Evolutionary conservation across 2,888 invertebrate species (phyloP), one percentile per base, ranked within the genome.

Genomic region (Oxycera nigricornis): DNA sequence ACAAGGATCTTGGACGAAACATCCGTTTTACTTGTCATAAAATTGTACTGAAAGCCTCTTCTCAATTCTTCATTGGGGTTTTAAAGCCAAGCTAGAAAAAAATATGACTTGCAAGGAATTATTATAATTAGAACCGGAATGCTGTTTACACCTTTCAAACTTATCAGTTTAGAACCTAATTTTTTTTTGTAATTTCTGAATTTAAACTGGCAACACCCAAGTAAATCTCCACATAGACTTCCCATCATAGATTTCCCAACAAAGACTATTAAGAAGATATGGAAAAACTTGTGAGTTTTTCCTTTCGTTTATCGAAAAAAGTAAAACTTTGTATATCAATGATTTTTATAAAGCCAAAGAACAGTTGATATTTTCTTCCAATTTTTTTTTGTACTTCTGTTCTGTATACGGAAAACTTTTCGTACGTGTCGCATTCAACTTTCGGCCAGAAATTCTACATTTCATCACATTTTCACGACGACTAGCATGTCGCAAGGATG

Each of bases 351-450:
- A 70, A 67, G 41, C n/a, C 20, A 1, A 55, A 65, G 9, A 22
- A 2, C 39, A 20, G 3, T 17, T 35, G 39, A 24, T 46, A 46
- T 46, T 26, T 35, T n/a, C n/a, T 35, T 55, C 22, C 24, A 9
- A 20, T 1, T 1, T 4, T 22, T 14, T 55, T 17, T 46, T 46
- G 11, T 17, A 46, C 46, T 55, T 24, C 17, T 1, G 24, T 55
- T 24, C 55, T 6, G 3, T 24, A 2, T 24, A 22, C 9, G 55
- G 6, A 55, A 55, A 55, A 20, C 24, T 55, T 55, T 24, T 55
- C n/a, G 4, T 55, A 72, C 72, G 72, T 72, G 72, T 72, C 72
- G n/a, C 57, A 39, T 55, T 24, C 20, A 67, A 67, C 24, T 67
- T 67, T 41, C 14, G 41, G 46, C 22, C 41, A 41, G n/a, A 17